Evolutionary conservation across 2,888 invertebrate species (phyloP).

Genomic region (Nezara viridula): DNA sequence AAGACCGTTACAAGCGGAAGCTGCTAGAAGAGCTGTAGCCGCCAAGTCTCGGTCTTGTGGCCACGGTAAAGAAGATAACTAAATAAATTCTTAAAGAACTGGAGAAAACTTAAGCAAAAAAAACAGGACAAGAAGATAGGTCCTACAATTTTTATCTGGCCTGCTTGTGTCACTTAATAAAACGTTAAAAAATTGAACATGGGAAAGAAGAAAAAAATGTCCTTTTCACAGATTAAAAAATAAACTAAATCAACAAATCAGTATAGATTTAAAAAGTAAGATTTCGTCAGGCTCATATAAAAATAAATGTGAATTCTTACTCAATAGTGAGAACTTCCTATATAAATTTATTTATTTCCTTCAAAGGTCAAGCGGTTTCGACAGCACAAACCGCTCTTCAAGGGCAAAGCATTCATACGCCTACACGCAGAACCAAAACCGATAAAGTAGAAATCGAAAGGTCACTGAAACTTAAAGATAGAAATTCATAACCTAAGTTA

Average conservation of each 20-base stretch:
- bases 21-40: neutral
- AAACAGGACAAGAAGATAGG: no score
- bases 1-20: conserved; percentile 14
- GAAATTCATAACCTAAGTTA: no score
- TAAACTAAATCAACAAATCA: no score
- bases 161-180: no score
- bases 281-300: no score
- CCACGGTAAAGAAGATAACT: neutral
- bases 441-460: neutral
- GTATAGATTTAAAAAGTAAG: no score
- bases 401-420: neutral
- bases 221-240: no score
- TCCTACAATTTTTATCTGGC: no score
- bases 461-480: neutral
- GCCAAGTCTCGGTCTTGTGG: neutral
- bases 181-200: no score
- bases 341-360: neutral
- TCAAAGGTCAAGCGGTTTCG: neutral
- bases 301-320: no score
- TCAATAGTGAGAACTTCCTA: neutral
- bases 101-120: neutral
- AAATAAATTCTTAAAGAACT: neutral
- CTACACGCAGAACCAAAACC: neutral
- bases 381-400: neutral
- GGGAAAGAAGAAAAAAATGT: no score